A percentile compares a stretch with the other conserved stretches of the same genome.
These are phyloP conservation scores for Argynnis bischoffii DNA, from an alignment of 2,888 invertebrate genomes.

Conservation along the genomic window DNA sequence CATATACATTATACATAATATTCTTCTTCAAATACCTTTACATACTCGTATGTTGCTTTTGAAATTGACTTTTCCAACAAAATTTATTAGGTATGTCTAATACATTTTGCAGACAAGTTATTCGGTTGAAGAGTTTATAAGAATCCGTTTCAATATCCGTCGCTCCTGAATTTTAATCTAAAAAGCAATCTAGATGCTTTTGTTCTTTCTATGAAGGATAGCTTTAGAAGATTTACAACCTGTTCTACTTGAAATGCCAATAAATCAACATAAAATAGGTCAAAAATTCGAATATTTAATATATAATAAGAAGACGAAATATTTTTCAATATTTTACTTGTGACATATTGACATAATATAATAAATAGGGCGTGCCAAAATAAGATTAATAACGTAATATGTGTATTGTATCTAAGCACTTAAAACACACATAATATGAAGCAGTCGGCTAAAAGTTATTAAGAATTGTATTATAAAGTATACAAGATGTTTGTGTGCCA, in stretches of 20 bases:
- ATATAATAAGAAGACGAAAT: not conserved
- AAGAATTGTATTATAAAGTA: too few species aligned
- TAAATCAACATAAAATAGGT: conserved; percentile 13
- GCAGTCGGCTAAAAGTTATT: too few species aligned
- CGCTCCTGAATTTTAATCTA: conserved; percentile 19
- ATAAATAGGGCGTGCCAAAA: too few species aligned
- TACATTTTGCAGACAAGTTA: conserved; percentile 7
- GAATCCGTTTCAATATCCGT: conserved; percentile 19
- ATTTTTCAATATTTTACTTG: not conserved
- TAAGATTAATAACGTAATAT: too few species aligned
- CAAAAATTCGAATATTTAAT: not conserved
- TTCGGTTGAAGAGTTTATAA: conserved; percentile 14
- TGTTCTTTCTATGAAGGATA: conserved; percentile 21
- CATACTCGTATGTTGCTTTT: not conserved
- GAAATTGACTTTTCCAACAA: not conserved
- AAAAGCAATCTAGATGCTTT: conserved; percentile 23
- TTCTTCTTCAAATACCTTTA: too few species aligned
- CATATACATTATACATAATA: too few species aligned
- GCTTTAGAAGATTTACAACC: conserved; percentile 19
- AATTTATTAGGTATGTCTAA: conserved; percentile 9
- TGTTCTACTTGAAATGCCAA: conserved; percentile 17
- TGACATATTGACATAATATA: too few species aligned
- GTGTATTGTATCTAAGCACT: too few species aligned
- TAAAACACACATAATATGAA: too few species aligned
- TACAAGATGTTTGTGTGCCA: too few species aligned